These are phyloP conservation scores for Alligator sinensis DNA, from an alignment of 2,113 vertebrate species.

Conservation along the genomic window DNA sequence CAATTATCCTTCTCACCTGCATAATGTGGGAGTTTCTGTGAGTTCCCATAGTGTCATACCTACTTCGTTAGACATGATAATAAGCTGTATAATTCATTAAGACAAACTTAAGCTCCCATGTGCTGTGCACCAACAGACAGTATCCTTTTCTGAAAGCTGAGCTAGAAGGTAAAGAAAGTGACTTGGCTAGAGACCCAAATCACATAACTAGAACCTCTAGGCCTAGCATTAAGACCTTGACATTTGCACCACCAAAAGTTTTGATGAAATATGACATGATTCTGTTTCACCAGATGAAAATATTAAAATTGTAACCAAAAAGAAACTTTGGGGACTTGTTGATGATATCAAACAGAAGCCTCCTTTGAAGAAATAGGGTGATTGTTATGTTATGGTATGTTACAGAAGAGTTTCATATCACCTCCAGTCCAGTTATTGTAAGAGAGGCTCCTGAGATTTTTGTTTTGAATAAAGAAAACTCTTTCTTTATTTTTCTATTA, in stretches of 20 bases:
- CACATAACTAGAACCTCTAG: not conserved
- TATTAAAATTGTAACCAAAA: not conserved
- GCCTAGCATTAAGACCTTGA: not conserved
- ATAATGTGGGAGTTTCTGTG: no score
- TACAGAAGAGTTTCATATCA: not conserved
- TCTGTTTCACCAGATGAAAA: not conserved
- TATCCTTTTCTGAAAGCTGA: not conserved
- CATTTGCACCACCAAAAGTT: accelerated
- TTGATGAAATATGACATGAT: not conserved
- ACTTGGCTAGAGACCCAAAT: no score
- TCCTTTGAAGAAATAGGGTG: not conserved
- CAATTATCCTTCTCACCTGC: no score
- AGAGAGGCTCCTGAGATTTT: not conserved
- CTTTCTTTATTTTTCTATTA: not conserved
- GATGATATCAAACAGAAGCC: not conserved
- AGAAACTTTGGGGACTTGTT: not conserved
- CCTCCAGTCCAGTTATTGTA: not conserved
- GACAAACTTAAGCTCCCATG: no score
- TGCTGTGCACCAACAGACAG: no score
- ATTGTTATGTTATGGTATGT: not conserved
- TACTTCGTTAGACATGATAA: no score
- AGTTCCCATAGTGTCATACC: no score
- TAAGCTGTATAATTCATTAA: no score
- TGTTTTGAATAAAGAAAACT: not conserved
- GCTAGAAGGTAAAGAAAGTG: not conserved